These are phyloP conservation scores for Pseudomugil tenellus DNA, from an alignment of 2,797 vertebrate genomes.

Conservation along the genomic window DNA sequence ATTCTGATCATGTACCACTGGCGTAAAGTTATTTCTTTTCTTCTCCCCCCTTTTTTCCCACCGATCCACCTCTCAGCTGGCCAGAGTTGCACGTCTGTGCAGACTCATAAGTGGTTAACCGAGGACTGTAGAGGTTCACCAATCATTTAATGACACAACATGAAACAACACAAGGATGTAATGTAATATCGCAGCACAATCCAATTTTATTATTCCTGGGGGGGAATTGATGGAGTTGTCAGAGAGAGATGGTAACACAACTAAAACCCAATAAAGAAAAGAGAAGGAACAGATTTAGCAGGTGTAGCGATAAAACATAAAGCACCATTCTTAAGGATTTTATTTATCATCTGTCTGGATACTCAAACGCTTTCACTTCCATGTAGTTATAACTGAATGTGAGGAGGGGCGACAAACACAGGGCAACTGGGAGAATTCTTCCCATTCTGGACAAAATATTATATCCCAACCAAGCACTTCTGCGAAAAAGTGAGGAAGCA, in stretches of 20 bases:
- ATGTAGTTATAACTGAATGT: constrained; percentile 10
- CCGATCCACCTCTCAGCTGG: constrained; percentile 37
- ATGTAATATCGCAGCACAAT: constrained; percentile 48
- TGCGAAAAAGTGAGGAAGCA: constrained; percentile 17
- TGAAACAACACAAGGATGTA: constrained; percentile 46
- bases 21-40: constrained; percentile 57
- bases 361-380: constrained; percentile 1
- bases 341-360: constrained; percentile 7
- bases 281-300: constrained; percentile 30
- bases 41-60: constrained; percentile 21
- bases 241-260: constrained; percentile 31
- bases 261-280: constrained; percentile 50
- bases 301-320: constrained; percentile 28
- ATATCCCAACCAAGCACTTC: constrained; percentile 21
- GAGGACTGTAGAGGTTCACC: constrained; percentile 46
- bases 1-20: constrained; percentile 68
- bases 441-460: constrained; percentile 25
- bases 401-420: not conserved
- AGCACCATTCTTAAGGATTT: constrained; percentile 12
- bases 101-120: constrained; percentile 57
- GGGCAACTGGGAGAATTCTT: not conserved
- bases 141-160: constrained; percentile 54
- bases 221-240: constrained; percentile 49
- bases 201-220: constrained; percentile 53
- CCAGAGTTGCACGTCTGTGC: constrained; percentile 28